Evolutionary conservation across 2,797 vertebrate species (phyloP), one percentile per base, ranked within the genome.

Genomic region (Myioborus miniatus): DNA sequence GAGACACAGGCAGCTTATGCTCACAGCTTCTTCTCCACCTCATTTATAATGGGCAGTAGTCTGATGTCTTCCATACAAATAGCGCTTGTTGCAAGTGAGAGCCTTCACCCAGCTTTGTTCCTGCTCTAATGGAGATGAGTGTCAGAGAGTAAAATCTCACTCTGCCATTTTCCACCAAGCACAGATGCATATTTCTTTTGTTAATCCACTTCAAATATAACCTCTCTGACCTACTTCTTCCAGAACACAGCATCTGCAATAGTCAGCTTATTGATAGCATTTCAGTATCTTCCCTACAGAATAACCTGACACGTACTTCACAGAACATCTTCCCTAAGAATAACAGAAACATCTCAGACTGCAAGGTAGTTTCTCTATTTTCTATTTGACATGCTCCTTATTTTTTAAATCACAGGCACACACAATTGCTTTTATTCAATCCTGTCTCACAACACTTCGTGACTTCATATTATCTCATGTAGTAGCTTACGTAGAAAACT

Each of bases 171-270:
- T 83, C 59, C 58, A 55, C 27, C 36, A 90, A 69, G 37, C 74
- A 82, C 32, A 87, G 43, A 59, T 3, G 3, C 4, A 0, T 55
- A 87, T 50, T 95, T 74, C 69, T 74, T 83, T 64, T 65, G 39
- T 85, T 91, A 90, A 90, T 69, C 74, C 9, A 23, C 84, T 91
- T 83, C 79, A 95, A 92, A 90, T 43, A 65, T 18, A 93, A 92
- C 39, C 80, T 69, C 47, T 90, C 81, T 72, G 87, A 80, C 88
- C 85, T 76, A 77, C 47, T 87, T 93, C 64, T 75, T 72, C 72
- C 24, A 87, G 77, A 83, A 69, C 41, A 83, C 19, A 47, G 55
- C 32, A 88, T 20, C 67, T 85, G 34, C 64, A 89, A 27, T 1
- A 81, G 50, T 71, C 84, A 78, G 21, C 27, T 72, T 62, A 93